A percentile compares a stretch with the other conserved stretches of the same genome.
phyloP scores from a whole-genome alignment of 2,797 vertebrate species.

The Lagorchestes hirsutus region DNA sequence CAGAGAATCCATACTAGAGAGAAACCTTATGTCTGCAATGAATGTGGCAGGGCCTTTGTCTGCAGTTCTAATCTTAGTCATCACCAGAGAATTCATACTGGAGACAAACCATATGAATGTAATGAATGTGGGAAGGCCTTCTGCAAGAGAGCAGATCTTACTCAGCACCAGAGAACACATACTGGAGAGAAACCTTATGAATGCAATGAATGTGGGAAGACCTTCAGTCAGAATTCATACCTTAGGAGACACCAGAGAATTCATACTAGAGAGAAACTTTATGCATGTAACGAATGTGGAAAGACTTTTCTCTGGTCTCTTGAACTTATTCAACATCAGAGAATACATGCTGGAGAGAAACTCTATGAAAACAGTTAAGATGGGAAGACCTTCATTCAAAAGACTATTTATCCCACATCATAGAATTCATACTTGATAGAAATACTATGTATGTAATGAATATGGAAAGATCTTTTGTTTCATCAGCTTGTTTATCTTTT shows the following conservation, averaged over 20 bases:
- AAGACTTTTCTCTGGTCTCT: neutral
- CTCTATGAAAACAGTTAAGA: neutral
- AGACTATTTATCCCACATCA: neutral
- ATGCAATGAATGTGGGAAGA: conserved; percentile 81
- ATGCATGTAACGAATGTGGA: neutral
- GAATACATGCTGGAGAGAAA: neutral
- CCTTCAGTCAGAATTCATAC: conserved; percentile 80
- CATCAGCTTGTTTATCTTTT: too few relatives aligned
- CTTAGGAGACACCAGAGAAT: conserved; percentile 82
- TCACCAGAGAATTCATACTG: conserved; percentile 82
- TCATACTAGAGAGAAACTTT: conserved; percentile 61
- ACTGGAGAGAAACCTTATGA: conserved; percentile 82
- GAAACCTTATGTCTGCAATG: conserved; percentile 80
- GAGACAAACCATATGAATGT: conserved; percentile 81
- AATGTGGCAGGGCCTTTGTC: conserved; percentile 80
- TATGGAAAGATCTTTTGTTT: neutral
- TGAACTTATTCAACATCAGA: neutral
- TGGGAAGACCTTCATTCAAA: neutral
- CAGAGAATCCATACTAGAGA: conserved; percentile 83
- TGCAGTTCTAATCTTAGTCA: conserved; percentile 78
- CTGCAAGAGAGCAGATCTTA: conserved; percentile 80
- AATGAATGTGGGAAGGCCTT: conserved; percentile 81
- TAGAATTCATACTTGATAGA: neutral
- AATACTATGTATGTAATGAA: neutral
- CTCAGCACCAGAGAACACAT: conserved; percentile 81